Base-by-base conservation (phyloP, 2,113 vertebrate genomes). In the Marcusenius ussheri region DNA sequence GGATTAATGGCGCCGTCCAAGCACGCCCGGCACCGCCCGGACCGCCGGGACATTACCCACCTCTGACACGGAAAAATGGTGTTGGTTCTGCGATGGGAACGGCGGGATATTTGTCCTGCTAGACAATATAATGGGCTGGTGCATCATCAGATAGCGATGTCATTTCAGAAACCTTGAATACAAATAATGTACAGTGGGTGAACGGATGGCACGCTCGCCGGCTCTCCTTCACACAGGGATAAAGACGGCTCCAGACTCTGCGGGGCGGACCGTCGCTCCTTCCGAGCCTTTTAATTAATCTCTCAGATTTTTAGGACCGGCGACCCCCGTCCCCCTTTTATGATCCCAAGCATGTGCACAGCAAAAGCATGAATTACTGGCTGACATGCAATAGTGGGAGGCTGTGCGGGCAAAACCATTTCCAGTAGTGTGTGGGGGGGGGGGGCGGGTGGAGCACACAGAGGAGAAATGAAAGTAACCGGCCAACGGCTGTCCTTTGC, bases 111-210 rank as follows among this genome's bases (percentile, higher is more conserved):
- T 99, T 99, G 98, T 99, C 98, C 98, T 99, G 97, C 97, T 97
- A 97, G 98, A 99, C 98, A 98, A 97, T 98, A 98, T 99, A 99
- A 99, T 99, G 97, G 98, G 97, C 97, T 98, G 97, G 98, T 97
- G 98, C 97, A 99, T 99, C 98, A 98, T 98, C 98, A 98, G 98
- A 99, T 99, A 98, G 98, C 98, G 98, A 98, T 99, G 98, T 99
- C 98, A 99, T 99, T 99, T 98, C 97, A 98, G 97, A 99, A 99
- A 98, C 98, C 98, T 98, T 99, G 98, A 99, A 98, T 98, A 99
- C 98, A 99, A 99, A 99, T 98, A 99, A 99, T 97, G 97, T 97
- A 97, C 96, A 96, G 96, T 96, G 95, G 91, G 94, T 96, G 95
- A 96, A 97, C 98, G 97, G 96, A 98, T 97, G 97, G 96, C 94